Evolutionary conservation across 2,888 invertebrate species (phyloP).

Genomic region (Hirtodrosophila duncani): DNA sequence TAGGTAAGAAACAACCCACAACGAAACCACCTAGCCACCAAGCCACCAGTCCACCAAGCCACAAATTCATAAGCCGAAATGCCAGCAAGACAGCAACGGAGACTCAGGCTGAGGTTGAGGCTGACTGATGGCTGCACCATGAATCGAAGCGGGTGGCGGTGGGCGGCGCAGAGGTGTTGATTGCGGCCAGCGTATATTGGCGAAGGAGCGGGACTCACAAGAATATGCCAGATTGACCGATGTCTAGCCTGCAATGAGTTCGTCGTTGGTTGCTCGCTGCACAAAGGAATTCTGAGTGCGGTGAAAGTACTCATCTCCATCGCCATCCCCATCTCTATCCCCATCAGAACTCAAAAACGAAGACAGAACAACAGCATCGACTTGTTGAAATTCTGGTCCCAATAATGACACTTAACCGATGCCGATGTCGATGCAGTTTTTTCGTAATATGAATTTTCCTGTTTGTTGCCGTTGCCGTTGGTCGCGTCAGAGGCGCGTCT

Average conservation of each 20-base stretch:
- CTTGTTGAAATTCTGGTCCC: conserved; percentile 70
- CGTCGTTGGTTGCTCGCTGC: conserved; percentile 24
- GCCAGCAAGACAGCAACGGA: conserved; percentile 30
- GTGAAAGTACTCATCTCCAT: conserved; percentile 65
- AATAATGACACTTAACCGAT: conserved; percentile 71
- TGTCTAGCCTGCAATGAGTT: conserved; percentile 43
- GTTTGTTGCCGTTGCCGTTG: conserved; percentile 43
- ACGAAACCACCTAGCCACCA: too few species aligned
- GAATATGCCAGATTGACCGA: conserved; percentile 50
- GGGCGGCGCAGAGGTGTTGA: conserved; percentile 57
- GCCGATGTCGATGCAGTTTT: conserved; percentile 69
- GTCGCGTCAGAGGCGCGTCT: conserved; percentile 42
- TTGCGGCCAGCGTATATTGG: conserved; percentile 58
- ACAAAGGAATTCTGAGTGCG: conserved; percentile 59
- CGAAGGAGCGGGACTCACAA: conserved; percentile 20
- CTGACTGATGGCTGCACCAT: conserved; percentile 60
- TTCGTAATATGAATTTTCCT: conserved; percentile 70
- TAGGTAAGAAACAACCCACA: conserved; percentile 40
- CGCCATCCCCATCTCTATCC: conserved; percentile 20
- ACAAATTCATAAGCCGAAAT: conserved; percentile 34
- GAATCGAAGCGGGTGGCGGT: conserved; percentile 21
- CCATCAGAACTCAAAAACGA: conserved; percentile 29
- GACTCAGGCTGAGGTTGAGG: conserved; percentile 16
- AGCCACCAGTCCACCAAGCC: too few species aligned
- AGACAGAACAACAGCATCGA: conserved; percentile 46